These are phyloP conservation scores for Hozukius guyotensis DNA, from an alignment of 2,797 vertebrate genomes.

Conservation along the genomic window DNA sequence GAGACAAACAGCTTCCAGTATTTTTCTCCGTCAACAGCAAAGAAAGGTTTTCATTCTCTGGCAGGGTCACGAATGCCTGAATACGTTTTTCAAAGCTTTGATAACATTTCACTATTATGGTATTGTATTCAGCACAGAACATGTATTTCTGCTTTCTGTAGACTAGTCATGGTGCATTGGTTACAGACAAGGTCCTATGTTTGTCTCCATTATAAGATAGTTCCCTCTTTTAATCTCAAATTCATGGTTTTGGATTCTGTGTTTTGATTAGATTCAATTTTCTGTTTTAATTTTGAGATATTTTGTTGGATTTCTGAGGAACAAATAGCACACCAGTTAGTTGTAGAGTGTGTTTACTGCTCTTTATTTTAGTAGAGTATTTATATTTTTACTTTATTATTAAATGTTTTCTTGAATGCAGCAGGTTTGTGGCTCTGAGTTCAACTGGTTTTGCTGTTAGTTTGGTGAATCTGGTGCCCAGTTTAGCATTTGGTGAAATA, in stretches of 20 bases:
- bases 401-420: neutral
- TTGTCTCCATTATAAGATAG: neutral
- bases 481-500: neutral
- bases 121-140: neutral
- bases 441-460: neutral
- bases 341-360: neutral
- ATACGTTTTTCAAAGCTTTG: neutral
- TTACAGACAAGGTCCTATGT: neutral
- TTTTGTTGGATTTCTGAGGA: neutral
- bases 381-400: neutral
- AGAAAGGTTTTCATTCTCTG: neutral
- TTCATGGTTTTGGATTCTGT: neutral
- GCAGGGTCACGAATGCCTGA: conserved; percentile 4
- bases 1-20: neutral
- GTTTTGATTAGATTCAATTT: neutral
- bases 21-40: neutral
- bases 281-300: neutral
- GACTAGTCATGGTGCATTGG: neutral
- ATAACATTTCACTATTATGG: neutral
- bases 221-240: neutral
- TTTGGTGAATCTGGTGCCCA: neutral
- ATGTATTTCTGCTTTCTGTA: neutral
- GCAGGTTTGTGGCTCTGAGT: neutral
- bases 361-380: neutral
- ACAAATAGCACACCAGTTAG: neutral